Evolutionary conservation across 1,140 invertebrate species (phyloP), one percentile per base, ranked within the genome.

Genomic region (Pinna nobilis): DNA sequence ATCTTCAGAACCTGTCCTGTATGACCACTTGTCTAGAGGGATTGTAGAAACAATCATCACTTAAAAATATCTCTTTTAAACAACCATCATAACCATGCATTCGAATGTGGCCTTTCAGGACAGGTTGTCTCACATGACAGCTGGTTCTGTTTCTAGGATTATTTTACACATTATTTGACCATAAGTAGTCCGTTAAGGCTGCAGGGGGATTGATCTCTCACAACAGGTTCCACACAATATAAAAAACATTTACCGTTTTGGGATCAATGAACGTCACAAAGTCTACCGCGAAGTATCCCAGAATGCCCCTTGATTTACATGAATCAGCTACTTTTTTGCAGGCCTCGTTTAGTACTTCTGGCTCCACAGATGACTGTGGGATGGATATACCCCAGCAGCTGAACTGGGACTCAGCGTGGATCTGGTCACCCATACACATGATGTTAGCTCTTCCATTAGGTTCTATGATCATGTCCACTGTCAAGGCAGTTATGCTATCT

Each of bases 181-280:
- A n/a, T n/a, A n/a, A n/a, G n/a, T n/a, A n/a, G n/a, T n/a, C n/a
- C n/a, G n/a, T n/a, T n/a, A n/a, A n/a, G n/a, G n/a, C n/a, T n/a
- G n/a, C n/a, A n/a, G n/a, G n/a, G n/a, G n/a, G n/a, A n/a, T n/a
- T n/a, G n/a, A n/a, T n/a, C n/a, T n/a, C n/a, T n/a, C n/a, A n/a
- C n/a, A n/a, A n/a, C n/a, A n/a, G n/a, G n/a, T n/a, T n/a, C n/a
- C n/a, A n/a, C n/a, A n/a, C n/a, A n/a, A n/a, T 18, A 7, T 6
- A 47, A 59, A 20, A 15, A 13, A 39, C 6, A 66, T 83, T 85
- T 79, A 89, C 88, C 35, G 84, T 82, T 70, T 82, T 80, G 11
- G 82, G 73, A 74, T 88, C 72, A 61, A 89, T 88, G 74, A 88
- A 90, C 23, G 89, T 90, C 23, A 88, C 87, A 86, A 90, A 89